Evolutionary conservation across 2,113 vertebrate species (phyloP).

Genomic region (Anarhynchus alexandrinus): DNA sequence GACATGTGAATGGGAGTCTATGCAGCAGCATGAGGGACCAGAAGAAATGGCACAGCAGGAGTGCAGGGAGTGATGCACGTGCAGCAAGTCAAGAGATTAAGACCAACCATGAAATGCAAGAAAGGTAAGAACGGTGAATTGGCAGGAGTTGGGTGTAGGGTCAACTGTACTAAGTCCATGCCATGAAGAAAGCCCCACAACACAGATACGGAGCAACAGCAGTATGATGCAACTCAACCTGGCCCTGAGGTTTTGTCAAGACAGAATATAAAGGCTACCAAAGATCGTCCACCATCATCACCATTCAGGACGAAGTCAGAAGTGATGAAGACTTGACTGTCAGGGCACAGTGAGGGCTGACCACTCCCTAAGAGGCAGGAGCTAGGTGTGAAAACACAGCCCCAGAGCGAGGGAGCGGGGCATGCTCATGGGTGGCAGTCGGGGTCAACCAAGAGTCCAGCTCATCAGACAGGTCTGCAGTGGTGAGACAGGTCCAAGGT

Average conservation of each 20-base stretch:
- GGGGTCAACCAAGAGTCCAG: background rate
- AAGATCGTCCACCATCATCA: rapidly evolving
- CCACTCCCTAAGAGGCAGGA: background rate
- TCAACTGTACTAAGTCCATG: background rate
- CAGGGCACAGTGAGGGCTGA: background rate
- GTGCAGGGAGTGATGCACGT: background rate
- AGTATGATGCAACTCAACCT: background rate
- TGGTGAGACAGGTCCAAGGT: background rate
- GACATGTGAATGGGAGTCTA: background rate
- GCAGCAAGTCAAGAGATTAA: background rate
- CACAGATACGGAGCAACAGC: background rate
- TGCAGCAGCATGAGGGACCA: background rate
- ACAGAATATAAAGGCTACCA: background rate
- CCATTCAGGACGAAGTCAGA: background rate
- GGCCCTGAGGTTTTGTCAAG: background rate
- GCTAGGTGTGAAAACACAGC: background rate
- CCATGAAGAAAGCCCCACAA: background rate
- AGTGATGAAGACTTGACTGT: background rate
- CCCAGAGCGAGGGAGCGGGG: background rate
- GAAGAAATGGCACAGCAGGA: background rate
- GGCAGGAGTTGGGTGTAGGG: background rate
- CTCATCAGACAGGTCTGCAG: background rate
- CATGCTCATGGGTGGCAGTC: background rate
- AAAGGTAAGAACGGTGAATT: background rate
- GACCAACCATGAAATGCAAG: background rate